Percentiles rank a stretch among this genome's conserved stretches.
Evolutionary conservation across 1,140 invertebrate genomes (phyloP).

Genomic region (Muscidifurax raptorellus): DNA sequence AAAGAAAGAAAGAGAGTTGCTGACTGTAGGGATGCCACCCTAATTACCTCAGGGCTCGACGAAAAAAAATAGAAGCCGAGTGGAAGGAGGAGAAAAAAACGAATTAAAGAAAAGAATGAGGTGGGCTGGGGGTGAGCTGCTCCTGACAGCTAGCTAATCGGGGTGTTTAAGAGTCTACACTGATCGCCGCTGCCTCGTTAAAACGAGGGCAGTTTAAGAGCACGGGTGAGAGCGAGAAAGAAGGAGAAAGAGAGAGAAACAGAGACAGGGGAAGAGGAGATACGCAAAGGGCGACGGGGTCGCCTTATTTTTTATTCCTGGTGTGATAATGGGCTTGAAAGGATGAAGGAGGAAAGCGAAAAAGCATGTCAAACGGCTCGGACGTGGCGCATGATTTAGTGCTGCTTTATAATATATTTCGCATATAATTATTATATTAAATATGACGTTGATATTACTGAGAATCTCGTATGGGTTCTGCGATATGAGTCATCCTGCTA

Average conservation of each 20-base stretch:
- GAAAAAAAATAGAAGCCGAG: constrained; percentile 64
- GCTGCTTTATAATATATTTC: constrained; percentile 25
- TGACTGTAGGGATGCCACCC: constrained; percentile 73
- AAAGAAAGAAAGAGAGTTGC: constrained; percentile 49
- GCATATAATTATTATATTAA: background rate
- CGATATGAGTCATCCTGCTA: too few relatives aligned
- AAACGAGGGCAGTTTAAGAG: constrained; percentile 67
- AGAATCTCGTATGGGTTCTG: background rate
- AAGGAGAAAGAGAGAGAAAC: background rate
- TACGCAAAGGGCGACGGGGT: constrained; percentile 47
- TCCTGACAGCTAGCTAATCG: constrained; percentile 76
- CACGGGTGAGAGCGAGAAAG: background rate
- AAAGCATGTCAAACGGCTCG: constrained; percentile 35
- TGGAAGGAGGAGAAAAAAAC: constrained; percentile 62
- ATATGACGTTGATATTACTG: background rate
- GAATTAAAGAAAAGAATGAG: constrained; percentile 76
- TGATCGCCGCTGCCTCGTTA: constrained; percentile 74
- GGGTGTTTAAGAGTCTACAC: constrained; percentile 76
- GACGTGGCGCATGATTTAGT: constrained; percentile 58
- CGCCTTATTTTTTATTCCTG: constrained; percentile 65
- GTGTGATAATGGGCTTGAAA: constrained; percentile 66
- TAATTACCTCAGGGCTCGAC: constrained; percentile 73
- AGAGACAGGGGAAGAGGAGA: constrained; percentile 48
- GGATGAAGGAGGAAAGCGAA: constrained; percentile 57
- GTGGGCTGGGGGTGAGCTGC: constrained; percentile 72